Conservation (phyloP, 2,888 invertebrate species). For the Lycocerus yunnanus region DNA sequence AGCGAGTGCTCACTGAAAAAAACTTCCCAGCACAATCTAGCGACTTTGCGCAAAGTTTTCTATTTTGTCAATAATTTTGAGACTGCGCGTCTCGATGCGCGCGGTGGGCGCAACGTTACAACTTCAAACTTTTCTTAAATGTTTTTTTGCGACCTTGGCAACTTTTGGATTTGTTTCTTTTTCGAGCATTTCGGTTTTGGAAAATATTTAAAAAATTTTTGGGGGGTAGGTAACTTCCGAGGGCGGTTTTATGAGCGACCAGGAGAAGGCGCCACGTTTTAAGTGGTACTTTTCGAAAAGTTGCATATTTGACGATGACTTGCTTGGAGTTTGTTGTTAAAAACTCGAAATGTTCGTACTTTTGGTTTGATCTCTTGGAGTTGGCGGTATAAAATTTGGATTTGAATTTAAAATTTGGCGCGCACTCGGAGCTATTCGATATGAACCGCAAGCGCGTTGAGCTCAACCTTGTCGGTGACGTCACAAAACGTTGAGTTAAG, state of each 20-base stretch:
- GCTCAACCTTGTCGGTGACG: constrained; percentile 53
- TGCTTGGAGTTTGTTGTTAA: not conserved
- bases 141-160: not conserved
- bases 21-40: not conserved
- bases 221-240: not conserved
- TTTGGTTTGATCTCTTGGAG: not conserved
- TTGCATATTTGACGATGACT: not conserved
- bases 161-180: not conserved
- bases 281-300: not conserved
- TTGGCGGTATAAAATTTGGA: not conserved
- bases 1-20: constrained; percentile 1
- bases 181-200: not conserved
- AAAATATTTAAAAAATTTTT: not conserved
- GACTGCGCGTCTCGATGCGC: constrained; percentile 4
- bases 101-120: constrained; percentile 1
- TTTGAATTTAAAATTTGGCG: constrained; percentile 25
- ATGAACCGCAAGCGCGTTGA: constrained; percentile 42
- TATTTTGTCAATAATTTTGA: constrained; percentile 12
- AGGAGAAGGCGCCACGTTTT: not conserved
- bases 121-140: not conserved
- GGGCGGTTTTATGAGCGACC: not conserved
- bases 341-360: not conserved
- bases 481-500: constrained; percentile 39
- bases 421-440: constrained; percentile 14
- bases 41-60: constrained; percentile 8